Evolutionary conservation across 2,113 vertebrate genomes (phyloP).

Genomic region (Elephantulus edwardii): DNA sequence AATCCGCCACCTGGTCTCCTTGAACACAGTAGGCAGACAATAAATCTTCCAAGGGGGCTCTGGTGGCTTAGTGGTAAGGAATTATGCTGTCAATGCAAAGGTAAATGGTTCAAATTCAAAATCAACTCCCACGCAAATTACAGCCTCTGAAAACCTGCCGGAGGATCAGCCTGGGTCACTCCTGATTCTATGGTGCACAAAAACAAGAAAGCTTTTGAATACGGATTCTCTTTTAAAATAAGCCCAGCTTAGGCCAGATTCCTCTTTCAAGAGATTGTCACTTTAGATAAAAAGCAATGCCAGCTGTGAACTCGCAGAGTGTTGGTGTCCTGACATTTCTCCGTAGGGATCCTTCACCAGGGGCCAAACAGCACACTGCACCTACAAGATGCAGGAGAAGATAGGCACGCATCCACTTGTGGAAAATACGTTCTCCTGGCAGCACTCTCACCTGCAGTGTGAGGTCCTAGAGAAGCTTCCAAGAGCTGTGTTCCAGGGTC

Average conservation of each 20-base stretch:
- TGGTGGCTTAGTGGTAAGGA: too few species aligned
- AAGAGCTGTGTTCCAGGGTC: neutral
- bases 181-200: too few species aligned
- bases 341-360: neutral
- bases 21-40: neutral
- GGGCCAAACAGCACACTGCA: too few species aligned
- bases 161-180: too few species aligned
- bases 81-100: too few species aligned
- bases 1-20: neutral
- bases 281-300: too few species aligned
- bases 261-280: neutral
- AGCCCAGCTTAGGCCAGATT: neutral
- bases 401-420: fast-evolving
- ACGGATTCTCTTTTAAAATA: neutral
- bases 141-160: too few species aligned
- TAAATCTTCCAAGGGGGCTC: too few species aligned
- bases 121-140: too few species aligned
- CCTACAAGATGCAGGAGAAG: neutral
- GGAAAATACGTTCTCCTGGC: fast-evolving
- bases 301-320: fast-evolving
- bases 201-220: neutral
- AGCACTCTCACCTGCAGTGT: fast-evolving
- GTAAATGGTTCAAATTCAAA: too few species aligned
- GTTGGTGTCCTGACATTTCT: fast-evolving
- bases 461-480: neutral